Conservation (phyloP, 2,113 vertebrate species). For the Corythaeola cristata region DNA sequence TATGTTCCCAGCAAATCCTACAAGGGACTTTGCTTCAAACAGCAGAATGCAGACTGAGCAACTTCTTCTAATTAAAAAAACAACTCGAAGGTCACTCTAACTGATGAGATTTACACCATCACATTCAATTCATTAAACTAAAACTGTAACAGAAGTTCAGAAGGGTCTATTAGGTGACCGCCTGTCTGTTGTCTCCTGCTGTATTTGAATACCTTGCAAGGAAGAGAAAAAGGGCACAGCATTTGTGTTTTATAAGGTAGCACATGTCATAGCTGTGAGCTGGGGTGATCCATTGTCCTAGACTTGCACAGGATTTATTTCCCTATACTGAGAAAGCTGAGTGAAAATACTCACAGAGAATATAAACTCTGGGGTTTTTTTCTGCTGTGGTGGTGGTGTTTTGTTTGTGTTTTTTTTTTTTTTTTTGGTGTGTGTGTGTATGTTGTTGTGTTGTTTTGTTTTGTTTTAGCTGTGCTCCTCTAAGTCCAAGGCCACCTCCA, state of each 20-base stretch:
- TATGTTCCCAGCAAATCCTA: background rate
- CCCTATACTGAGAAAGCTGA: background rate
- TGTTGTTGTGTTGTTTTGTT: background rate
- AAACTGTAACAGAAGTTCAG: background rate
- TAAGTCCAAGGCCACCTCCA: slow-evolving; percentile 60
- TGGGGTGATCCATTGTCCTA: background rate
- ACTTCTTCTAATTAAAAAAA: background rate
- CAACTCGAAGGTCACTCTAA: background rate
- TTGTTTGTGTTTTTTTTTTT: rapidly evolving
- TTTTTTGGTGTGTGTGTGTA: rapidly evolving
- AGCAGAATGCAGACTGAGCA: background rate
- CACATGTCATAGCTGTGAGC: background rate
- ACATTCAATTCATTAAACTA: background rate
- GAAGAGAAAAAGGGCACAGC: background rate
- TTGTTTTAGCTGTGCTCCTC: slow-evolving; percentile 18
- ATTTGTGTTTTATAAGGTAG: background rate
- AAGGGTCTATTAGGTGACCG: background rate
- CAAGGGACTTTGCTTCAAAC: background rate
- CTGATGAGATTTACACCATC: background rate
- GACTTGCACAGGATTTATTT: slow-evolving; percentile 15
- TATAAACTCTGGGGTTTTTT: background rate
- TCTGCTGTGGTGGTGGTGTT: background rate
- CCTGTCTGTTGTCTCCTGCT: background rate
- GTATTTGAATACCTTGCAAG: background rate
- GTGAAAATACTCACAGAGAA: background rate